Conservation (phyloP, 1,140 invertebrate species). For the Saxidomus purpurata region DNA sequence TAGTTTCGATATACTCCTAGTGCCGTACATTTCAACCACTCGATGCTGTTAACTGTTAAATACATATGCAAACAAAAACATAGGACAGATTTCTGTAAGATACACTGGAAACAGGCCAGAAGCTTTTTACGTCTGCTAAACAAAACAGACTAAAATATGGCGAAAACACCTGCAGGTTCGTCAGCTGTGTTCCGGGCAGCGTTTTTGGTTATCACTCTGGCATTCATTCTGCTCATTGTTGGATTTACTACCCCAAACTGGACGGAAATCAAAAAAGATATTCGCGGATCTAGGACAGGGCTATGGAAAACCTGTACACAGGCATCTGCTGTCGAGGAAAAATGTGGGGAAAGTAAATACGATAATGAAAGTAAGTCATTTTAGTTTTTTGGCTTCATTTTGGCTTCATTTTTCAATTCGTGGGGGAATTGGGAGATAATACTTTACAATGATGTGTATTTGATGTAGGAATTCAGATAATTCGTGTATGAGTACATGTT, state of each 20-base stretch:
- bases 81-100: neutral
- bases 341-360: neutral
- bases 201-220: neutral
- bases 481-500: too few relatives aligned
- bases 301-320: slow-evolving; percentile 2
- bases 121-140: neutral
- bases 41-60: neutral
- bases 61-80: neutral
- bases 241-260: neutral
- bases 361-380: neutral
- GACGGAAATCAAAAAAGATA: neutral
- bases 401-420: too few relatives aligned
- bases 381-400: too few relatives aligned
- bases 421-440: too few relatives aligned
- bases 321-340: neutral
- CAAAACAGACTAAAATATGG: neutral
- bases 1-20: too few relatives aligned
- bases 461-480: too few relatives aligned
- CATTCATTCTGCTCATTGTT: neutral
- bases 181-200: neutral
- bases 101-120: neutral
- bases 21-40: too few relatives aligned
- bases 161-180: slow-evolving; percentile 25
- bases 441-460: too few relatives aligned
- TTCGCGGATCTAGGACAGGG: neutral